These are phyloP conservation scores for Mechanitis mazaeus DNA, from an alignment of 2,888 invertebrate genomes.

Conservation along the genomic window DNA sequence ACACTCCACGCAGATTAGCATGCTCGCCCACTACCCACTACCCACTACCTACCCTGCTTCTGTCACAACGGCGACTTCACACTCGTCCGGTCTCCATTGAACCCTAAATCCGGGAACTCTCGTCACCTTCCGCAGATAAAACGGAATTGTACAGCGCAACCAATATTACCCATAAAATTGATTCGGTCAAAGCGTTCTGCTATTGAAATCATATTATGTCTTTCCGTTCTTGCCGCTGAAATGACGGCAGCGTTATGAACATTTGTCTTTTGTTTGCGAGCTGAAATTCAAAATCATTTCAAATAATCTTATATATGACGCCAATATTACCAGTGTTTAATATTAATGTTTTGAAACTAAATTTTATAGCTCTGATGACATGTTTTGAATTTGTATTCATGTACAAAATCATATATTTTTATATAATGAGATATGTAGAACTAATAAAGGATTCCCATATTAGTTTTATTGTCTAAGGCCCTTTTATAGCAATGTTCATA, in stretches of 20 bases:
- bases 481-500: constrained; percentile 26
- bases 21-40: constrained; percentile 49
- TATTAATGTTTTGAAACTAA: neutral
- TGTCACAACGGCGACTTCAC: constrained; percentile 49
- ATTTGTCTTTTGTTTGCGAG: constrained; percentile 12
- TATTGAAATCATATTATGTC: constrained; percentile 52
- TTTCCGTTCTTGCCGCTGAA: constrained; percentile 42
- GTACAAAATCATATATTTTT: too few relatives aligned
- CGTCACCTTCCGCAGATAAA: constrained; percentile 40
- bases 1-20: constrained; percentile 74
- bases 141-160: constrained; percentile 53
- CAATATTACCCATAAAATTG: constrained; percentile 43
- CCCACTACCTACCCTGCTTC: constrained; percentile 39
- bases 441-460: neutral
- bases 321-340: neutral
- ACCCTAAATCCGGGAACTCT: constrained; percentile 41
- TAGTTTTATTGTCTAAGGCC: neutral
- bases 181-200: constrained; percentile 42
- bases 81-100: constrained; percentile 58
- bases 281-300: constrained; percentile 4
- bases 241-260: constrained; percentile 42
- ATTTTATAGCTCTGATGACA: too few relatives aligned
- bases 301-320: constrained; percentile 1
- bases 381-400: too few relatives aligned
- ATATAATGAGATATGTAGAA: too few relatives aligned